These are phyloP conservation scores for Apodemus agrarius DNA, from an alignment of 2,797 vertebrate species.

Conservation along the genomic window DNA sequence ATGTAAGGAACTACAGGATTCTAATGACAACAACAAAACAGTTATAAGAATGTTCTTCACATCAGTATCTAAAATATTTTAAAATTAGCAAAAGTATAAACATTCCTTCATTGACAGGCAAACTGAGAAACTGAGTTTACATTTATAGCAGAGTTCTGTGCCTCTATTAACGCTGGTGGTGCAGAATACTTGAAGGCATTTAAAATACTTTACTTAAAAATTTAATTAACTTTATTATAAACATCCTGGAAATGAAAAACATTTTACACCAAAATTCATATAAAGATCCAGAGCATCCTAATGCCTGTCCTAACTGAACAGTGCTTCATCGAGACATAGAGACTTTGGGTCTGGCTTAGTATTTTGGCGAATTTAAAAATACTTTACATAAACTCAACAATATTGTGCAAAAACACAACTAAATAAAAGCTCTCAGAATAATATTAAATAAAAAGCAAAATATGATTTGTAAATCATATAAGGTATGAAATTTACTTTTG, in stretches of 20 bases:
- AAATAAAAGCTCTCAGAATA: constrained; percentile 40
- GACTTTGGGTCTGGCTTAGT: neutral
- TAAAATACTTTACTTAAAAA: constrained; percentile 12
- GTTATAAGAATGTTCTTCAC: constrained; percentile 27
- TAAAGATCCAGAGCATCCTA: neutral
- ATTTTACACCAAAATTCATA: neutral
- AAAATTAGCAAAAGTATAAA: constrained; percentile 55
- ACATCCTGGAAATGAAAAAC: neutral
- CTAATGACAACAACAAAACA: neutral
- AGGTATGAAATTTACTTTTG: neutral
- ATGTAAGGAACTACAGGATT: constrained; percentile 27
- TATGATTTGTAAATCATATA: neutral
- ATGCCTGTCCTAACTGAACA: neutral
- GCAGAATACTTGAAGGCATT: constrained; percentile 40
- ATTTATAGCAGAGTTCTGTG: constrained; percentile 2
- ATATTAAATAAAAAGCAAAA: constrained; percentile 24
- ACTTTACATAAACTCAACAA: constrained; percentile 12
- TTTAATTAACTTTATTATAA: neutral
- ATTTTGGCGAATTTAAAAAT: neutral
- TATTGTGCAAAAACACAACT: neutral
- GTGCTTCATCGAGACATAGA: neutral
- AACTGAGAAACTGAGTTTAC: neutral
- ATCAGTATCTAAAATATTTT: constrained; percentile 36
- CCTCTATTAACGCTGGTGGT: constrained; percentile 17
- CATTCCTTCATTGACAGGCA: neutral